Evolutionary conservation across 2,113 vertebrate genomes (phyloP).

Genomic region (Ochotona curzoniae): DNA sequence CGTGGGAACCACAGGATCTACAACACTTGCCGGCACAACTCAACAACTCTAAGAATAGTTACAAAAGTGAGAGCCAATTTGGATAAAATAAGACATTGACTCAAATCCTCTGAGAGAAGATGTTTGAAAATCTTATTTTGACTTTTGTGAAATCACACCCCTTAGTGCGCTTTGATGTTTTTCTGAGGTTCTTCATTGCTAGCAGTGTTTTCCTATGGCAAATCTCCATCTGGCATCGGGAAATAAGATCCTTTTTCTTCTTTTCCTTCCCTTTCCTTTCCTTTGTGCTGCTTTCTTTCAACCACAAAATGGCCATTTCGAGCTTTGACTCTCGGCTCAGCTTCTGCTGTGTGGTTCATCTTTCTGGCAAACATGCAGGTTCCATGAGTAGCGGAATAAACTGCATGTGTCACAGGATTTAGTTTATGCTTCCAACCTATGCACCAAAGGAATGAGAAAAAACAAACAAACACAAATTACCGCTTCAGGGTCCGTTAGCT

Average conservation of each 20-base stretch:
- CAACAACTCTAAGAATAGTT: conserved; percentile 80
- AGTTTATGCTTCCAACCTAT: neutral
- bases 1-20: conserved; percentile 73
- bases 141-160: conserved; percentile 20
- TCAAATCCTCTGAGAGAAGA: conserved; percentile 43
- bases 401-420: neutral
- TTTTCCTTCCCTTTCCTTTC: neutral
- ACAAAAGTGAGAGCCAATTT: conserved; percentile 70
- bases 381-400: rapidly evolving
- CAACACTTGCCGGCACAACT: conserved; percentile 70
- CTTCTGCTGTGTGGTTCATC: rapidly evolving
- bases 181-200: neutral
- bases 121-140: conserved; percentile 45
- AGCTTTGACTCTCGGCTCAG: neutral
- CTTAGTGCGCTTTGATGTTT: neutral
- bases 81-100: conserved; percentile 73
- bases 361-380: neutral
- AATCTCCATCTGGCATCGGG: neutral
- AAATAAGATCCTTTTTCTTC: neutral
- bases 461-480: neutral
- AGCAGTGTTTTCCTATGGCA: neutral
- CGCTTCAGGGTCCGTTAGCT: neutral
- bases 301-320: neutral
- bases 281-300: neutral
- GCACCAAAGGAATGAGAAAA: neutral